Conservation (phyloP, 92 coral and sea anemone species). For the Paramuricea clavata region DNA sequence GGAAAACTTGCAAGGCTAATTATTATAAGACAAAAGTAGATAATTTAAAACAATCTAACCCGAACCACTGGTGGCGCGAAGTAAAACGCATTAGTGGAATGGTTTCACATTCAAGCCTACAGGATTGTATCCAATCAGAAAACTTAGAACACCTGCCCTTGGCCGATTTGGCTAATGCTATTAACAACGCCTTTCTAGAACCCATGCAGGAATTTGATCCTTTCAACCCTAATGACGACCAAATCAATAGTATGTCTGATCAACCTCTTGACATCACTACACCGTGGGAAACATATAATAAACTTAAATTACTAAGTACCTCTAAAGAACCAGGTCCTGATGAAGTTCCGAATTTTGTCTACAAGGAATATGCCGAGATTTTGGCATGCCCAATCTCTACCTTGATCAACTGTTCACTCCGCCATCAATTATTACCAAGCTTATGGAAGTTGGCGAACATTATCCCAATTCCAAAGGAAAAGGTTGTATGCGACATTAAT, state of each 20-base stretch:
- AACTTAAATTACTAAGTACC: constrained; percentile 5
- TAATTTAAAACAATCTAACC: constrained; percentile 8
- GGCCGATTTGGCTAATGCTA: neutral
- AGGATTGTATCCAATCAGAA: neutral
- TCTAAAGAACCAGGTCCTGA: constrained; percentile 58
- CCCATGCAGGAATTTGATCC: neutral
- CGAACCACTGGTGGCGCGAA: constrained; percentile 36
- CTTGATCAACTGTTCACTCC: constrained; percentile 42
- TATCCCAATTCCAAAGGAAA: constrained; percentile 47
- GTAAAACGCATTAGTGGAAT: constrained; percentile 25
- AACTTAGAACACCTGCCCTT: neutral
- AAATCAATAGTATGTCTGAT: neutral
- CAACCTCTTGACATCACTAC: neutral
- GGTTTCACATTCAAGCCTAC: neutral
- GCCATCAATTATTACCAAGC: constrained; percentile 51
- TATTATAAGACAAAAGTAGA: constrained; percentile 6
- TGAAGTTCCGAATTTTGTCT: constrained; percentile 37
- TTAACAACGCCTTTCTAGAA: neutral
- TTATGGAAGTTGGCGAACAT: constrained; percentile 50
- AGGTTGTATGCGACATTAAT: constrained; percentile 33
- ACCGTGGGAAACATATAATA: neutral
- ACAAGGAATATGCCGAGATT: constrained; percentile 47
- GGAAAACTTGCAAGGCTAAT: constrained; percentile 21
- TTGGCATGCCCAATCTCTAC: constrained; percentile 51
- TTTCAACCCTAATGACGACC: neutral